phyloP scores from a whole-genome alignment of 1,140 invertebrate genomes.

The Aleiodes sp. region DNA sequence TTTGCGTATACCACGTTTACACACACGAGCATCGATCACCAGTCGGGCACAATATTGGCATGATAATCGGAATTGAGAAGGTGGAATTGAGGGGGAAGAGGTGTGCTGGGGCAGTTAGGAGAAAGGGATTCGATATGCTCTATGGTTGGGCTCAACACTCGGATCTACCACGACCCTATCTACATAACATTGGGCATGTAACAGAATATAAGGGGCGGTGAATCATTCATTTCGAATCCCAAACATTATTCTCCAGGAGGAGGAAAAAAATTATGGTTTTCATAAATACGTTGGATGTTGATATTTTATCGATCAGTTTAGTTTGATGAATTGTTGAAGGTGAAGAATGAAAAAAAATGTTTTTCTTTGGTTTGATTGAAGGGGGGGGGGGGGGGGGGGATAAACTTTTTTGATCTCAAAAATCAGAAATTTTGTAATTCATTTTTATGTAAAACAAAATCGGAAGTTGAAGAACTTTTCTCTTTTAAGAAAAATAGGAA shows the following conservation, averaged over 20 bases:
- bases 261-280: not conserved
- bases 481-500: too few relatives aligned
- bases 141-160: not conserved
- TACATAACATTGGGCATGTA: slow-evolving; percentile 6
- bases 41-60: slow-evolving; percentile 38
- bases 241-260: not conserved
- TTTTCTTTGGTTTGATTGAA: too few relatives aligned
- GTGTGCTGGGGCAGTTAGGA: not conserved
- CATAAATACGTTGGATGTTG: not conserved
- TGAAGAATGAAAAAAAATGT: too few relatives aligned
- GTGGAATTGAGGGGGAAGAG: too few relatives aligned
- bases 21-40: slow-evolving; percentile 28
- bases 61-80: slow-evolving; percentile 39
- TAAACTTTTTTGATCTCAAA: too few relatives aligned
- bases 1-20: slow-evolving; percentile 10
- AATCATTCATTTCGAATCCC: slow-evolving; percentile 20
- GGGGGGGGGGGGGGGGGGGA: too few relatives aligned
- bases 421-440: too few relatives aligned
- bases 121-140: not conserved
- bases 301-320: not conserved
- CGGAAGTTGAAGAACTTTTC: too few relatives aligned
- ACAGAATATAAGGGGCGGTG: slow-evolving; percentile 21
- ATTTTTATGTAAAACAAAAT: too few relatives aligned
- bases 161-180: not conserved
- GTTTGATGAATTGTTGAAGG: not conserved